A percentile compares a stretch with the other conserved stretches of the same genome.
phyloP scores from a whole-genome alignment of 2,113 vertebrate genomes.

The Isurus oxyrinchus region DNA sequence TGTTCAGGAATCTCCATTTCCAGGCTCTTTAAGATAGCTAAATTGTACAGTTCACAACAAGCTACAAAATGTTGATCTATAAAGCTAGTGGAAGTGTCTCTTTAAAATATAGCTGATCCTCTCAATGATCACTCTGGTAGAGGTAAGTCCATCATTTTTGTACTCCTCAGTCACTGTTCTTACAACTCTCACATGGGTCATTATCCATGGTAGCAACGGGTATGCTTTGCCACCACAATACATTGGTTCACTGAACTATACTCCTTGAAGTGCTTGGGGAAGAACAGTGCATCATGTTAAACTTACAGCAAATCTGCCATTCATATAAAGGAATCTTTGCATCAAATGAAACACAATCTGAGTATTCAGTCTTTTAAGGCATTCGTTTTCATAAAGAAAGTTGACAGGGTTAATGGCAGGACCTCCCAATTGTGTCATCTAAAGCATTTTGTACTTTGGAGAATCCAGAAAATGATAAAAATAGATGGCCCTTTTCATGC shows the following conservation, averaged over 20 bases:
- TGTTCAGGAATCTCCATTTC: background rate
- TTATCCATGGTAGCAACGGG: background rate
- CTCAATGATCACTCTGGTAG: background rate
- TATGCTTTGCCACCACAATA: background rate
- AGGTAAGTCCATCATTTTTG: background rate
- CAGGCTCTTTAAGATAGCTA: background rate
- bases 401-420: background rate
- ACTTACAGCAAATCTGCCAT: background rate
- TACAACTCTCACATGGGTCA: background rate
- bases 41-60: background rate
- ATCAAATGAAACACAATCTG: background rate
- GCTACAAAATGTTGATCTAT: background rate
- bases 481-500: background rate
- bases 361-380: background rate
- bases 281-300: background rate
- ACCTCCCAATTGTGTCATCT: background rate
- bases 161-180: background rate
- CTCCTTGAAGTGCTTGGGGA: background rate
- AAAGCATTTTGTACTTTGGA: background rate
- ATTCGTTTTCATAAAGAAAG: background rate
- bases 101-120: background rate
- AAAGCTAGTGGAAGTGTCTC: background rate
- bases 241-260: background rate
- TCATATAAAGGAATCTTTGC: background rate
- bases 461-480: background rate